Percentiles rank a stretch among this genome's conserved stretches.
phyloP scores from a whole-genome alignment of 2,113 vertebrate species.

The Galemys pyrenaicus region DNA sequence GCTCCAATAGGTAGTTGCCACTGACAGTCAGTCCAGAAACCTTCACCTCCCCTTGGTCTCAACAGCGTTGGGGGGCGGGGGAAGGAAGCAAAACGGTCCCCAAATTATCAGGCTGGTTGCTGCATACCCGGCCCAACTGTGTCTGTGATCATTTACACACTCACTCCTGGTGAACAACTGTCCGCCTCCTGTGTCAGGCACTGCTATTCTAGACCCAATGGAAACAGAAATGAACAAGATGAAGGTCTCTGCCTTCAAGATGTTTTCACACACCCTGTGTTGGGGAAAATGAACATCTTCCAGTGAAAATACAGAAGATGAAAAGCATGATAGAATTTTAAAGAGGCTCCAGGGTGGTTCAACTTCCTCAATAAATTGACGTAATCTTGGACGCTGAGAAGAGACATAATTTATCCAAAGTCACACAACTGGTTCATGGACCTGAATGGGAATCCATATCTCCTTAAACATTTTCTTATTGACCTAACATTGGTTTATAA shows the following conservation, averaged over 20 bases:
- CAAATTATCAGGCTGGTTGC: not conserved
- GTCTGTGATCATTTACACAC: not conserved
- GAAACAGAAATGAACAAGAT: not conserved
- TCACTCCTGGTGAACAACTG: not conserved
- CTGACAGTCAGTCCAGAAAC: not conserved
- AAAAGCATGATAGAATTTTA: not conserved
- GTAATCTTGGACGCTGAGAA: not conserved
- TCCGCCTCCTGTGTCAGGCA: not conserved
- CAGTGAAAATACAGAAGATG: not conserved
- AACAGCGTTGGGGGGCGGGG: not conserved
- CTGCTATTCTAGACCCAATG: not conserved
- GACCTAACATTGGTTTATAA: too few species aligned
- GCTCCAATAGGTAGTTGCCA: not conserved
- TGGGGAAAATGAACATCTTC: not conserved
- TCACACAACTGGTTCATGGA: not conserved
- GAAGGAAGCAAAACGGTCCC: not conserved
- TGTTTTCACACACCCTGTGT: not conserved
- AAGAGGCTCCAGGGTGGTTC: not conserved
- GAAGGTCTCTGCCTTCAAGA: not conserved
- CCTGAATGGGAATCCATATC: not conserved
- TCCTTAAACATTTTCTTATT: not conserved
- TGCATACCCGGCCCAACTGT: not conserved
- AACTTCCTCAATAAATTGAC: not conserved
- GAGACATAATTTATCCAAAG: not conserved
- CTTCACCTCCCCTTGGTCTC: slow-evolving; percentile 24